These are phyloP conservation scores for Ichneumon xanthorius DNA, from an alignment of 2,888 invertebrate species.

Conservation along the genomic window DNA sequence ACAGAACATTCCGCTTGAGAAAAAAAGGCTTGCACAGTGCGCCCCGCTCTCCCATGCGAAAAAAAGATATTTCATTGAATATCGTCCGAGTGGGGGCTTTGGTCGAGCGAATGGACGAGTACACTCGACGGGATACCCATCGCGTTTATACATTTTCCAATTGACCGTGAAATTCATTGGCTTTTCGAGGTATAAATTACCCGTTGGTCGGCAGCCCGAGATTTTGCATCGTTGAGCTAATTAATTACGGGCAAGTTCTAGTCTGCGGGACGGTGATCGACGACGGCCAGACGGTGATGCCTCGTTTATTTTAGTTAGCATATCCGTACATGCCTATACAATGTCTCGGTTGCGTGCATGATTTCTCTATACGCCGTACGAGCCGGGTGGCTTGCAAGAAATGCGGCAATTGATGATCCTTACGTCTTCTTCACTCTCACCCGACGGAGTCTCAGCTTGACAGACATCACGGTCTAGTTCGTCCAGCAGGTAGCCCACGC, in stretches of 20 bases:
- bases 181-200: conserved; percentile 18
- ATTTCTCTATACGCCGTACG: conserved; percentile 10
- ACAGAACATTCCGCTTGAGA: no score
- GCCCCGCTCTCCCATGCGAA: background rate
- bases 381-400: background rate
- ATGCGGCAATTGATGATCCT: conserved; percentile 34
- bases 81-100: conserved; percentile 16
- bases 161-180: conserved; percentile 62
- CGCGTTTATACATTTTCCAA: conserved; percentile 55
- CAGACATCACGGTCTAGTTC: conserved; percentile 46
- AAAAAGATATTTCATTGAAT: conserved; percentile 2
- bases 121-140: conserved; percentile 32
- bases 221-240: conserved; percentile 49
- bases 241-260: conserved; percentile 43
- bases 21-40: no score
- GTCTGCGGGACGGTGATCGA: conserved; percentile 24
- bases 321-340: background rate
- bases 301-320: conserved; percentile 20
- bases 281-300: background rate
- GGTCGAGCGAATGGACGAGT: conserved; percentile 9
- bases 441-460: conserved; percentile 1
- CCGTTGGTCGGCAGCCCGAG: conserved; percentile 22
- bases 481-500: conserved; percentile 42
- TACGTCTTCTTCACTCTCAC: conserved; percentile 16
- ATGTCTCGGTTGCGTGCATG: conserved; percentile 26